Base-by-base conservation (phyloP, 2,797 vertebrate species). In the Gymnothorax reevesii region DNA sequence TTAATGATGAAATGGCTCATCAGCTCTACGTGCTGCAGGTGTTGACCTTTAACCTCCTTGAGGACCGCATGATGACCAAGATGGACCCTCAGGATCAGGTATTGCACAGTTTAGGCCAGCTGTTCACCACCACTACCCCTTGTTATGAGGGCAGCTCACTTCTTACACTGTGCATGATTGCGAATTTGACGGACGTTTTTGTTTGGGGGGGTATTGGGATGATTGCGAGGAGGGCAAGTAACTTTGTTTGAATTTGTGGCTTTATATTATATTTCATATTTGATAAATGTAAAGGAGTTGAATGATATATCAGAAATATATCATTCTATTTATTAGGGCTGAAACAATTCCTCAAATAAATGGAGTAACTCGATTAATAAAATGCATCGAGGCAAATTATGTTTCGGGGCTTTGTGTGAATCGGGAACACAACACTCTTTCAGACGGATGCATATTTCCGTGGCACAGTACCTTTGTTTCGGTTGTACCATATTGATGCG, bases 71-170 rank as follows among this genome's bases (percentile, higher is more conserved):
- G 98, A 99, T 99, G 98, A 99, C 98, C 88, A 99, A 99, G 94
- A 99, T 99, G 98, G 98, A 99, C 91, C 98, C 98, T 66, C 98
- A 99, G 92, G 98, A 99, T 92, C 98, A 99, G 96, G 98, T 99
- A 88, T 55, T 15, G 27, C 27, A n/a, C n/a, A n/a, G 60, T 64
- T 54, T 2, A 4, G 33, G 71, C 25, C 9, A 12, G 27, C 0
- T 42, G 13, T 42, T 75, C 27, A 42, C 33, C 12, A 33, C 12
- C 17, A 6, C 12, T 15, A 27, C 66, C 66, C 25, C n/a, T 71
- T 12, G 71, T 27, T 42, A 17, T 33, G 54, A 57, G 15, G 12
- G 9, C 12, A 12, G 12, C 57, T 27, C 17, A 90, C 64, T 90
- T 85, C 71, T 77, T 82, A 87, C 88, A 7, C 83, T 82, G 57